A percentile compares a stretch with the other conserved stretches of the same genome.
phyloP scores from a whole-genome alignment of 2,113 vertebrate genomes.

The Halcyon malimbica region DNA sequence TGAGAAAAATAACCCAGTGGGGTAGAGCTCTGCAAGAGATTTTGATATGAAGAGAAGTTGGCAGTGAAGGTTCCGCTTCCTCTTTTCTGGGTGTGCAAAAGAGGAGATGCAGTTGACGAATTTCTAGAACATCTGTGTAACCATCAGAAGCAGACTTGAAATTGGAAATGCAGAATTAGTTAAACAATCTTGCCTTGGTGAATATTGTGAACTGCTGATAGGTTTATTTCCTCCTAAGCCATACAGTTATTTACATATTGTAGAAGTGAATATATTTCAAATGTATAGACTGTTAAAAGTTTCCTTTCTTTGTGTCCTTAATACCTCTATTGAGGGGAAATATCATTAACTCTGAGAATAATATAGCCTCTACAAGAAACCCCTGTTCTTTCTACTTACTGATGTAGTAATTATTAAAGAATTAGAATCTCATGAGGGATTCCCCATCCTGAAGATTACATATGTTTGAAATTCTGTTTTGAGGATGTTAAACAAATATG shows the following conservation, averaged over 20 bases:
- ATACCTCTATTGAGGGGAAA: neutral
- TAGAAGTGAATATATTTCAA: neutral
- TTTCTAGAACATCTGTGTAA: conserved; percentile 7
- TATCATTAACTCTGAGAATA: neutral
- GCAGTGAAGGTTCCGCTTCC: neutral
- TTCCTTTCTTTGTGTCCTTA: neutral
- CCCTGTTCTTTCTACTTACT: neutral
- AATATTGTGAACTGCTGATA: neutral
- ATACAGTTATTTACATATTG: neutral
- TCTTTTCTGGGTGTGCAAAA: neutral
- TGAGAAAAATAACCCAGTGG: neutral
- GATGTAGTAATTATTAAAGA: neutral
- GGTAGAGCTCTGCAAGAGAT: neutral
- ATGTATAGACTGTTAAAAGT: neutral
- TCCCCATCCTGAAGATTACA: neutral
- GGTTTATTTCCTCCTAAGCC: neutral
- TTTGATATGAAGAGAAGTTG: neutral
- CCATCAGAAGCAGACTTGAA: neutral
- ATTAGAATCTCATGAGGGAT: neutral
- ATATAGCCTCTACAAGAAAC: neutral
- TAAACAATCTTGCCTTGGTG: neutral
- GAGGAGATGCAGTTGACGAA: neutral
- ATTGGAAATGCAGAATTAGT: neutral
- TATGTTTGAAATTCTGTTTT: neutral
- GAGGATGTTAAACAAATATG: neutral